Conservation (phyloP, 2,888 invertebrate genomes). For the Ormyrus nitidulus region DNA sequence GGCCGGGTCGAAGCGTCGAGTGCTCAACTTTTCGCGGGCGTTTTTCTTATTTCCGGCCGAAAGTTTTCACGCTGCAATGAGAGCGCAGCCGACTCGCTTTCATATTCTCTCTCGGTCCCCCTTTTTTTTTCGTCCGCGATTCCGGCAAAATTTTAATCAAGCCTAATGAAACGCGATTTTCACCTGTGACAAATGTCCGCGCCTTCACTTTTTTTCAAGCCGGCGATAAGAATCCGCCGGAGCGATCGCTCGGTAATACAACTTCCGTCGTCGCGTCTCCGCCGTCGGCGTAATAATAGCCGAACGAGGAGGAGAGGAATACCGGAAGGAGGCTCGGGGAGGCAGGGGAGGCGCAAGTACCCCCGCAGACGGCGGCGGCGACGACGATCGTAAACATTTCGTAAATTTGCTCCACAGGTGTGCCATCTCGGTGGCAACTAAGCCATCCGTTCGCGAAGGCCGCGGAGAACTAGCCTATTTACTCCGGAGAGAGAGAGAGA, state of each 20-base stretch:
- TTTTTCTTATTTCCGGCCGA: slow-evolving; percentile 23
- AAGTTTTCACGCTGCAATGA: slow-evolving; percentile 16
- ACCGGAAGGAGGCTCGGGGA: slow-evolving; percentile 61
- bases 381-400: slow-evolving; percentile 74
- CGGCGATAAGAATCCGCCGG: background rate
- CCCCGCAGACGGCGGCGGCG: slow-evolving; percentile 59
- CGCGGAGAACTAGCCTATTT: slow-evolving; percentile 69
- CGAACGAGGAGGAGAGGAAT: slow-evolving; percentile 67
- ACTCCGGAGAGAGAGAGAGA: slow-evolving; percentile 56
- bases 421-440: slow-evolving; percentile 71
- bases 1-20: background rate
- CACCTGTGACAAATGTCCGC: too few species aligned
- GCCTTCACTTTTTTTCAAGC: too few species aligned
- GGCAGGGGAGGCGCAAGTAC: slow-evolving; percentile 44
- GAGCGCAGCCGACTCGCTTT: too few species aligned
- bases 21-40: background rate
- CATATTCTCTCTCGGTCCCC: background rate
- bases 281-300: slow-evolving; percentile 64
- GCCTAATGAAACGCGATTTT: slow-evolving; percentile 7
- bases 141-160: slow-evolving; percentile 38
- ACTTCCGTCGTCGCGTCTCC: too few species aligned
- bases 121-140: background rate
- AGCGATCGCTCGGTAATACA: background rate
- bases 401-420: slow-evolving; percentile 76
- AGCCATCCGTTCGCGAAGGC: slow-evolving; percentile 67